A percentile compares a stretch with the other conserved stretches of the same genome.
These are phyloP conservation scores for Phytoseiulus persimilis DNA, from an alignment of 2,888 invertebrate genomes.

Conservation along the genomic window DNA sequence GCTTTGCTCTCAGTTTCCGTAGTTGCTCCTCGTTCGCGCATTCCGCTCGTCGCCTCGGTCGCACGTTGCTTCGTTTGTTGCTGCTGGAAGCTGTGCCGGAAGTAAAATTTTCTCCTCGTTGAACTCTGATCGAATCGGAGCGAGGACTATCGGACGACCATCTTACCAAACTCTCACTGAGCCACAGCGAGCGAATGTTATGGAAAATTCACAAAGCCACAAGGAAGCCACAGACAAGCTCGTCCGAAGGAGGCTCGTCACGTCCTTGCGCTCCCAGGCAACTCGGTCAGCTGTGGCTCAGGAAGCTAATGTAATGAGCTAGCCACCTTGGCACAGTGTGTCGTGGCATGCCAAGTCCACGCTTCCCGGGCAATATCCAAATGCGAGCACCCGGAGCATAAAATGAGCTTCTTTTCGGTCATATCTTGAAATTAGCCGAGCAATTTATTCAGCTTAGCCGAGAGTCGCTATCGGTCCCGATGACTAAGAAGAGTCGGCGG, in stretches of 20 bases:
- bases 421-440: constrained; percentile 5
- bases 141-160: not conserved
- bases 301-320: not conserved
- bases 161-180: not conserved
- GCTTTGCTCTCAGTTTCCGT: not conserved
- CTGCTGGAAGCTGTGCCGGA: not conserved
- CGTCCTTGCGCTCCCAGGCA: not conserved
- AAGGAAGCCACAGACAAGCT: not conserved
- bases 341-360: not conserved
- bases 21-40: not conserved
- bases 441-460: not conserved
- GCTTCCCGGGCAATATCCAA: not conserved
- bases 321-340: not conserved
- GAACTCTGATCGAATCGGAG: not conserved
- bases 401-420: not conserved
- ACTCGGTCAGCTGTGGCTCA: not conserved
- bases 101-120: not conserved
- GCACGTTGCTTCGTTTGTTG: not conserved
- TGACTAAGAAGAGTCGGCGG: not conserved
- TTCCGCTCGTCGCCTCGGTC: not conserved
- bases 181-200: not conserved
- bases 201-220: not conserved
- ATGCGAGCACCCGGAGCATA: not conserved
- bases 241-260: not conserved
- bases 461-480: not conserved